These are phyloP conservation scores for Pseudotriccus pelzelni DNA, from an alignment of 2,797 vertebrate species.

Conservation along the genomic window DNA sequence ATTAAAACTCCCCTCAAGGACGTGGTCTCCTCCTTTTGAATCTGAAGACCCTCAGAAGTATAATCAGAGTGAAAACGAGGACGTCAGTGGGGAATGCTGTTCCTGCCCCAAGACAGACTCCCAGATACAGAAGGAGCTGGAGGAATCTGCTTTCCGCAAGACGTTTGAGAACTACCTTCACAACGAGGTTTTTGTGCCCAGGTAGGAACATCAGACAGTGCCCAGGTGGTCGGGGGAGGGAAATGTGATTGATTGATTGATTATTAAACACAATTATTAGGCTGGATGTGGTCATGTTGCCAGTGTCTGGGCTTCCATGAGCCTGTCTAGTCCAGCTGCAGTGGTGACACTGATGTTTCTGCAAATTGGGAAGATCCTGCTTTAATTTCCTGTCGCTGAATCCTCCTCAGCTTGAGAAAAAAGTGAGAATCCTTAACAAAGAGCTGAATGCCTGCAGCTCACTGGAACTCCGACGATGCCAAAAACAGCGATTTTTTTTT, in stretches of 20 bases:
- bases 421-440: background rate
- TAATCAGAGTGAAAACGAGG: slow-evolving; percentile 85
- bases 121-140: slow-evolving; percentile 92
- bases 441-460: background rate
- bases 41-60: slow-evolving; percentile 72
- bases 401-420: background rate
- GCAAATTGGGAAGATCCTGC: background rate
- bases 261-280: background rate
- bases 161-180: slow-evolving; percentile 96
- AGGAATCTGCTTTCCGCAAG: slow-evolving; percentile 91
- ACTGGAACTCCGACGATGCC: background rate
- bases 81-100: slow-evolving; percentile 82
- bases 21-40: slow-evolving; percentile 80
- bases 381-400: background rate
- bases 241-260: no score
- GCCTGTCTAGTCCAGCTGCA: background rate
- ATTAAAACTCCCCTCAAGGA: slow-evolving; percentile 88
- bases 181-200: slow-evolving; percentile 93
- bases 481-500: background rate
- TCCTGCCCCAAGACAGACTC: slow-evolving; percentile 93
- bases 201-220: slow-evolving; percentile 64
- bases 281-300: accelerated
- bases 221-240: background rate
- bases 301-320: background rate
- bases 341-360: background rate